Evolutionary conservation across 2,888 invertebrate genomes (phyloP), one percentile per base, ranked within the genome.

Genomic region (Trachelus troglodyta): DNA sequence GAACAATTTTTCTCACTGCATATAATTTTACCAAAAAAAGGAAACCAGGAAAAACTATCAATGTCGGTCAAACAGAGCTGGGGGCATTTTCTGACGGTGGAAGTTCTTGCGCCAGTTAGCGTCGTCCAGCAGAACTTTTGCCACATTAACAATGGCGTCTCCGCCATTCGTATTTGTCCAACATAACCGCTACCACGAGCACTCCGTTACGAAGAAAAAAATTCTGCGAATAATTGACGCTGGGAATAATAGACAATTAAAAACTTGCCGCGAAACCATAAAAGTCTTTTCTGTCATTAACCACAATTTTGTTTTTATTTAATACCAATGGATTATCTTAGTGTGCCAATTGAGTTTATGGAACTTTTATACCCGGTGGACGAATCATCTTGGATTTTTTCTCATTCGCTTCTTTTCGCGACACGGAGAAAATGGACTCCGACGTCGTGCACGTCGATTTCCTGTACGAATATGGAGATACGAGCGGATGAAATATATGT

Each of bases 391-490:
- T 56, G 56, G 56, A 56, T 9, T 56, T 56, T 35, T 12, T 34
- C 2, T 34, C 56, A 1, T 23, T 23, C 56, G 23, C 23, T 56
- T 23, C 23, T 56, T 56, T 9, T 56, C 56, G 56, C 56, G 9
- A 23, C 23, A 56, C 23, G 56, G 2, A 56, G 56, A 23, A 56
- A 23, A 9, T 23, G 9, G 56, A 56, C 56, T 23, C 2, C 23
- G 56, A 23, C 56, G 2, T 56, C 23, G 56, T 56, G 56, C 9
- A 23, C 56, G 23, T 56, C 23, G 56, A 81, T 85, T 85, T 84
- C 82, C 83, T 80, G 81, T 84, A 84, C 85, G 83, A 85, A 84
- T 86, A 86, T 86, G 86, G 87, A 86, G 85, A 87, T 85, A 76
- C 69, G 78, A 73, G 73, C 69, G 83, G 80, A 84, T 82, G 81